These are phyloP conservation scores for Oegoconia quadripuncta DNA, from an alignment of 2,888 invertebrate genomes.

Conservation along the genomic window DNA sequence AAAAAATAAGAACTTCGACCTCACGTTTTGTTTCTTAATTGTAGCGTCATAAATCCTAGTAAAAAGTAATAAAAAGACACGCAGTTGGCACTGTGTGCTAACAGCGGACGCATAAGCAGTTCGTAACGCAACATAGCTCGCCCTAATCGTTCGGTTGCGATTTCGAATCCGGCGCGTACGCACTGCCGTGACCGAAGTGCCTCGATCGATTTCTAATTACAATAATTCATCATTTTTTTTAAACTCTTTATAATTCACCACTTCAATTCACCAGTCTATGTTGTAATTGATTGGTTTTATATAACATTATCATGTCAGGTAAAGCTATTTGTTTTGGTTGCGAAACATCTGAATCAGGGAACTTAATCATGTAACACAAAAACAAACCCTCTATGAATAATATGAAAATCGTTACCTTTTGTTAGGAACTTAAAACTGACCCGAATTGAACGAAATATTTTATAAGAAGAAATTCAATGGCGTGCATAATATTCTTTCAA, in stretches of 20 bases:
- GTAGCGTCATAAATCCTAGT: too few relatives aligned
- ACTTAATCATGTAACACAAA: too few relatives aligned
- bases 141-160: constrained; percentile 54
- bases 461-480: neutral
- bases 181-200: constrained; percentile 36
- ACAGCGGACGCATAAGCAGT: constrained; percentile 33
- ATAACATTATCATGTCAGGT: too few relatives aligned
- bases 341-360: too few relatives aligned
- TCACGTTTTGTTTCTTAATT: too few relatives aligned
- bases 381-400: too few relatives aligned
- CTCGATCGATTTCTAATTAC: constrained; percentile 35
- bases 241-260: constrained; percentile 24
- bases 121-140: constrained; percentile 52
- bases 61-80: too few relatives aligned
- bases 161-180: constrained; percentile 54
- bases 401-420: too few relatives aligned
- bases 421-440: too few relatives aligned
- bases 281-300: too few relatives aligned
- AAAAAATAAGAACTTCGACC: too few relatives aligned
- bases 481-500: neutral
- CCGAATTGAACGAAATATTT: too few relatives aligned
- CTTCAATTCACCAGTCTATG: neutral
- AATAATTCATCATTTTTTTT: constrained; percentile 27
- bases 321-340: neutral
- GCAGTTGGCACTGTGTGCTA: constrained; percentile 21